Evolutionary conservation across 2,113 vertebrate species (phyloP).

Genomic region (Gobiocypris rarus): DNA sequence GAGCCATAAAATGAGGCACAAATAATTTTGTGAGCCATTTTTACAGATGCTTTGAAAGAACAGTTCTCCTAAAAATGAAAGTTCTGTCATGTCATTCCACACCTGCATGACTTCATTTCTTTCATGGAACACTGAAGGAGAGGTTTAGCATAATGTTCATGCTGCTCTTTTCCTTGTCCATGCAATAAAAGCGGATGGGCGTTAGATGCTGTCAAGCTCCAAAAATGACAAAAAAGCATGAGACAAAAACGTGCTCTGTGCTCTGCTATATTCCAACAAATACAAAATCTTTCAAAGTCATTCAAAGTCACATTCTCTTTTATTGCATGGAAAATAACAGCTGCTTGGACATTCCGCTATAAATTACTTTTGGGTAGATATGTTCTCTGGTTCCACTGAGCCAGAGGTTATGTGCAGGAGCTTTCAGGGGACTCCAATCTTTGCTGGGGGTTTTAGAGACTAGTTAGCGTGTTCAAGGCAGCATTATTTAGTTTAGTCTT

Average conservation of each 20-base stretch:
- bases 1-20: not conserved
- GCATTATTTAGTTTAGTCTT: slow-evolving; percentile 17
- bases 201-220: not conserved
- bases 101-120: not conserved
- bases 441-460: not conserved
- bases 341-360: not conserved
- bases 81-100: not conserved
- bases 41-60: not conserved
- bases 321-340: not conserved
- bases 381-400: not conserved
- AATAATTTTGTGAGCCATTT: not conserved
- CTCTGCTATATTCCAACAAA: not conserved
- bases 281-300: too few species aligned
- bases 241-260: not conserved
- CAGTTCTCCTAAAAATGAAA: not conserved
- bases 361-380: not conserved
- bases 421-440: not conserved
- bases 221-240: not conserved
- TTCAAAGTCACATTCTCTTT: not conserved
- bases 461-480: not conserved
- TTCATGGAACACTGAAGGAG: not conserved
- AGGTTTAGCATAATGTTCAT: not conserved
- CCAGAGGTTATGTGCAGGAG: not conserved
- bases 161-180: not conserved
- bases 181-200: not conserved